Evolutionary conservation across 2,797 vertebrate genomes (phyloP).

Genomic region (Muscicapa striata): DNA sequence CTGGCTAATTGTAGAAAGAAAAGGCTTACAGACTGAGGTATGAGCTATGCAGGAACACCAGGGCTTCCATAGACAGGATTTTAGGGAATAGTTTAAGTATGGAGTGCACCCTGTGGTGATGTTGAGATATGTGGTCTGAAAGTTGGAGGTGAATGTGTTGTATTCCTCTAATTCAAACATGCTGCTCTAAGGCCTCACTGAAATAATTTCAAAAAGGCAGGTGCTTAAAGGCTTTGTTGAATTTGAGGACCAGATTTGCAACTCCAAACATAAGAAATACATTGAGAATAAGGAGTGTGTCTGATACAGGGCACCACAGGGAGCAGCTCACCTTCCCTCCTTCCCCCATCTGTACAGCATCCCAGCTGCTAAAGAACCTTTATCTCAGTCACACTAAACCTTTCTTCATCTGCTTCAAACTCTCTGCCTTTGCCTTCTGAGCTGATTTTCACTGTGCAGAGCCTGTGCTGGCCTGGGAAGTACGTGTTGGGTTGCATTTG

Average conservation of each 20-base stretch:
- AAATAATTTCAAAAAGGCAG: not conserved
- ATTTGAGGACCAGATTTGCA: not conserved
- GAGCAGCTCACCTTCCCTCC: not conserved
- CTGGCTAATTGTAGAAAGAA: not conserved
- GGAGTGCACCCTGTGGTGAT: not conserved
- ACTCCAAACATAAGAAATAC: not conserved
- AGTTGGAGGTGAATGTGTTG: not conserved
- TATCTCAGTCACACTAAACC: not conserved
- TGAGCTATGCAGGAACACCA: not conserved
- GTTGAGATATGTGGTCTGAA: not conserved
- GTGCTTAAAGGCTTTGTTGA: not conserved
- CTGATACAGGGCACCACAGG: not conserved
- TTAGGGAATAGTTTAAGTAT: not conserved
- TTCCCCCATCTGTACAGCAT: not conserved
- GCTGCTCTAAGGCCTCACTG: not conserved
- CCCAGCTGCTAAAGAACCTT: not conserved
- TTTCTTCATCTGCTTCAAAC: not conserved
- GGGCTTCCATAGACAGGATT: not conserved
- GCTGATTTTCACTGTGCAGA: not conserved
- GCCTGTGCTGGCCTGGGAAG: not conserved
- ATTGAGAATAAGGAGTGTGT: not conserved
- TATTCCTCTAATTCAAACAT: not conserved
- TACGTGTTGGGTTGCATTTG: accelerated
- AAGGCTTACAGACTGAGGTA: not conserved
- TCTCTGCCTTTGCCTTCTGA: not conserved